These are phyloP conservation scores for Maconellicoccus hirsutus DNA, from an alignment of 1,140 invertebrate species.

Conservation along the genomic window DNA sequence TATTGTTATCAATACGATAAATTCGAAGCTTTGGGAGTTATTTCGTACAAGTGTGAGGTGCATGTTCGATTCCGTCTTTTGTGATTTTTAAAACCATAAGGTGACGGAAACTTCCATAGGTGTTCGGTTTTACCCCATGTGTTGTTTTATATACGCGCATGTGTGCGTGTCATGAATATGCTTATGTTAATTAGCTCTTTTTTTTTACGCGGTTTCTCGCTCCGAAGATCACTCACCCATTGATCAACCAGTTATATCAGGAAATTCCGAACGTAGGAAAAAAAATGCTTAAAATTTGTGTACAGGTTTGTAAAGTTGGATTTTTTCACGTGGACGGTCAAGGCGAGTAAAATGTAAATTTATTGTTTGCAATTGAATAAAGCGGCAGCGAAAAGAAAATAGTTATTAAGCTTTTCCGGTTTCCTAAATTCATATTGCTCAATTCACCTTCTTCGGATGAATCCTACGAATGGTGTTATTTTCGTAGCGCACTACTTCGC, in stretches of 20 bases:
- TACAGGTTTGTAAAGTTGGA: background rate
- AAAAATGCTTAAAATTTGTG: background rate
- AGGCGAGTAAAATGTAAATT: constrained; percentile 11
- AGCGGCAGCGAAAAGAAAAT: background rate
- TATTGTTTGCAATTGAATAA: constrained; percentile 12
- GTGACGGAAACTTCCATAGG: background rate
- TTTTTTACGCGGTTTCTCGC: background rate
- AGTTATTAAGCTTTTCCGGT: constrained; percentile 18
- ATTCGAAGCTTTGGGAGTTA: no score
- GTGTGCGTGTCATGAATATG: background rate
- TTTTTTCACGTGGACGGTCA: constrained; percentile 3
- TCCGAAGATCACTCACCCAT: background rate
- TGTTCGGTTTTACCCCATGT: no score
- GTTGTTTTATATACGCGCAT: background rate
- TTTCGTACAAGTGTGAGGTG: no score
- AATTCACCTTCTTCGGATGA: constrained; percentile 13
- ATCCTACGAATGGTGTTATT: background rate
- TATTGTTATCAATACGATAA: background rate
- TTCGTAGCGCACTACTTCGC: constrained; percentile 1
- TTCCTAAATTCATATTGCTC: constrained; percentile 18
- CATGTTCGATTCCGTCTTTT: no score
- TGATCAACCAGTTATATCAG: background rate
- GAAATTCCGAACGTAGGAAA: background rate
- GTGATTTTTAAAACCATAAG: background rate
- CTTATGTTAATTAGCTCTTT: background rate